Evolutionary conservation across 2,888 invertebrate genomes (phyloP).

Genomic region (Dusona sp.): DNA sequence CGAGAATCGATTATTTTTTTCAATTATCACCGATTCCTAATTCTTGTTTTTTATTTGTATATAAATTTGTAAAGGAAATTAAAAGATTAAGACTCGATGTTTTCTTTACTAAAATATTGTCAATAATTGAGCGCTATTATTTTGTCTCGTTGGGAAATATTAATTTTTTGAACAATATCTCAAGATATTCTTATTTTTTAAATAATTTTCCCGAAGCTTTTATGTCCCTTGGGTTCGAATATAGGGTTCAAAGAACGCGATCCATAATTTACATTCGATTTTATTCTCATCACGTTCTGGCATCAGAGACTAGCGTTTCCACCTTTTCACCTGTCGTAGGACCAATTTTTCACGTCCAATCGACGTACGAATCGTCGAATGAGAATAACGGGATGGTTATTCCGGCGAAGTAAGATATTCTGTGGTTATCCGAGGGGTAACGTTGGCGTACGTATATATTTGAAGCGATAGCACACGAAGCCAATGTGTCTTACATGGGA

Average conservation of each 20-base stretch:
- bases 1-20: too few relatives aligned
- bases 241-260: neutral
- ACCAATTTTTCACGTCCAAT: constrained; percentile 22
- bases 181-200: neutral
- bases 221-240: neutral
- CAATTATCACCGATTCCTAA: too few relatives aligned
- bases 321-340: constrained; percentile 12
- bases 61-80: neutral
- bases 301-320: constrained; percentile 3
- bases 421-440: constrained; percentile 7
- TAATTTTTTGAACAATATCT: neutral
- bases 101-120: neutral
- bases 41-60: too few relatives aligned
- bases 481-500: constrained; percentile 38
- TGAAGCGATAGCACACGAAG: constrained; percentile 34
- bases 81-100: neutral
- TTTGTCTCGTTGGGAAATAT: neutral
- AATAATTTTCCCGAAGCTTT: constrained; percentile 2
- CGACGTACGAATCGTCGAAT: constrained; percentile 41
- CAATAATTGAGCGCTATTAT: neutral
- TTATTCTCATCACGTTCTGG: constrained; percentile 49
- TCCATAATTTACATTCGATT: neutral
- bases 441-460: constrained; percentile 14
- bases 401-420: neutral
- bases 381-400: constrained; percentile 22